Conservation (phyloP, 2,113 vertebrate species). For the Grallaria varia region DNA sequence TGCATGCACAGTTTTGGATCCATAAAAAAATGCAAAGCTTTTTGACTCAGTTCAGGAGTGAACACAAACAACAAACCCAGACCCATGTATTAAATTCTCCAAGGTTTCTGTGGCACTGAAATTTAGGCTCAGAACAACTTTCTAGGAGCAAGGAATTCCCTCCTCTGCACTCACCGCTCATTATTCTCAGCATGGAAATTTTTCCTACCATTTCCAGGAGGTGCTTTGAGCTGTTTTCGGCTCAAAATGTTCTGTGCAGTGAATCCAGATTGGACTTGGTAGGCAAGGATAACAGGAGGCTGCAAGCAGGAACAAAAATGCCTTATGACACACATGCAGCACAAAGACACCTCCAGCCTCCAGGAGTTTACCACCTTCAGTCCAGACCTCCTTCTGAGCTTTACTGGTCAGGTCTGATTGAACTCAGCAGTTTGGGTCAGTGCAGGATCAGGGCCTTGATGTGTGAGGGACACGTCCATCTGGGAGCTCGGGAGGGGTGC, state of each 20-base stretch:
- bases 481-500: rapidly evolving
- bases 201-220: background rate
- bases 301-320: background rate
- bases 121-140: slow-evolving; percentile 12
- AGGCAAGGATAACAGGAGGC: background rate
- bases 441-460: background rate
- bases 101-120: background rate
- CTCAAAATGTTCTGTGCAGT: background rate
- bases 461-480: rapidly evolving
- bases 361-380: background rate
- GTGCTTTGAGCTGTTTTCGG: background rate
- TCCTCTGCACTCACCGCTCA: background rate
- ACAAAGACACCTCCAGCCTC: background rate
- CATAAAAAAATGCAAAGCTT: background rate
- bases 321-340: background rate
- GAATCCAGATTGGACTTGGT: background rate
- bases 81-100: background rate
- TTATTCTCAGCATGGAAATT: background rate
- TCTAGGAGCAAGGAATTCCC: background rate
- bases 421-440: background rate
- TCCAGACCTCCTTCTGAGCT: background rate
- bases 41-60: background rate
- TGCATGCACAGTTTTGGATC: background rate
- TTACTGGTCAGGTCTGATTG: background rate
- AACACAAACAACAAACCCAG: background rate